Conservation (phyloP, 2,888 invertebrate species). For the Agapostemon virescens region DNA sequence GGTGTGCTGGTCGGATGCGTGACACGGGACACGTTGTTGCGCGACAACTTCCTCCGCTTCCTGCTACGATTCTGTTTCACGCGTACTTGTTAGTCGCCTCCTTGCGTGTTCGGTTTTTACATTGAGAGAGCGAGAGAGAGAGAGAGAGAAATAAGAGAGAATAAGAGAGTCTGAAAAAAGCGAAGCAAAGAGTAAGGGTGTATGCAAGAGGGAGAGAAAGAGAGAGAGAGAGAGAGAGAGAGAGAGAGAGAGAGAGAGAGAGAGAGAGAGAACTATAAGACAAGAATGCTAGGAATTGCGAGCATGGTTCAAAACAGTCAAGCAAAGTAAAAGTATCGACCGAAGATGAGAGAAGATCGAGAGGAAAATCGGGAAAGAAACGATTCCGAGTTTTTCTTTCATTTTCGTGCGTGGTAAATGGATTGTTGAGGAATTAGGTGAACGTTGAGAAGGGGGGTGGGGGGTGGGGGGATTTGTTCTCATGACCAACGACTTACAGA, state of each 20-base stretch:
- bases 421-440: constrained; percentile 26
- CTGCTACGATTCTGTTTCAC: constrained; percentile 55
- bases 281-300: constrained; percentile 30
- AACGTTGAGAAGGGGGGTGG: constrained; percentile 12
- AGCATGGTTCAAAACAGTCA: constrained; percentile 10
- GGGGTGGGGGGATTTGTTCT: constrained; percentile 40
- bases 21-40: constrained; percentile 35
- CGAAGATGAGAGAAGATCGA: not conserved
- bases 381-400: not conserved
- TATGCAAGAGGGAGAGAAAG: constrained; percentile 20
- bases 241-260: constrained; percentile 38
- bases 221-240: constrained; percentile 18
- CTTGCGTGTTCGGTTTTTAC: constrained; percentile 67
- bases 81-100: constrained; percentile 49
- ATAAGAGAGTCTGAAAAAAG: not conserved
- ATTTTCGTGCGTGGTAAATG: constrained; percentile 1
- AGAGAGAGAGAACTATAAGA: constrained; percentile 28
- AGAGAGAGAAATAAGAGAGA: not conserved
- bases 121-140: constrained; percentile 31
- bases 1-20: too few species aligned
- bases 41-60: constrained; percentile 51
- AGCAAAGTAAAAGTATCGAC: constrained; percentile 17
- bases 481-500: not conserved
- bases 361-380: not conserved
- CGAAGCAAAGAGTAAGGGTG: not conserved